A percentile compares a stretch with the other conserved stretches of the same genome.
Conservation (phyloP, 2,113 vertebrate genomes). For the Protobothrops mucrosquamatus region DNA sequence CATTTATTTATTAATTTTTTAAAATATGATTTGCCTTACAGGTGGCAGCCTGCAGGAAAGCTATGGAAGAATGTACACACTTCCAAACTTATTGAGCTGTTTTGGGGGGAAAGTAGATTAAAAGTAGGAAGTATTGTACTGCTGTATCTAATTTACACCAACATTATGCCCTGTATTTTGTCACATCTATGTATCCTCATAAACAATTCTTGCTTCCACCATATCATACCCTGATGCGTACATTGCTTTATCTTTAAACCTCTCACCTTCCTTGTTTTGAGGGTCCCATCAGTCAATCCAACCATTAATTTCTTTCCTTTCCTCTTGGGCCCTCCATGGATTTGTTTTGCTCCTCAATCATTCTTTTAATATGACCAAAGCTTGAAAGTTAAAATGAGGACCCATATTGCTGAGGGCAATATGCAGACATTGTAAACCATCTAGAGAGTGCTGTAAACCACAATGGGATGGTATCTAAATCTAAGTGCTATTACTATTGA, state of each 20-base stretch:
- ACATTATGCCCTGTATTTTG: too few relatives aligned
- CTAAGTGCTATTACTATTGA: neutral
- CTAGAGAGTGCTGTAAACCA: neutral
- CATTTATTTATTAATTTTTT: neutral
- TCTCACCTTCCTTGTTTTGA: too few relatives aligned
- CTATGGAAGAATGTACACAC: neutral
- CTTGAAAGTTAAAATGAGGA: neutral
- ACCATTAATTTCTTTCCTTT: too few relatives aligned
- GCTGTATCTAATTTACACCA: neutral
- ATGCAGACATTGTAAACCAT: neutral
- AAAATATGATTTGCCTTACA: neutral
- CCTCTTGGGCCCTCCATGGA: too few relatives aligned
- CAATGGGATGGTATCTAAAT: neutral
- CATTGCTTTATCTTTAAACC: too few relatives aligned
- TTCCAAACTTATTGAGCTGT: neutral
- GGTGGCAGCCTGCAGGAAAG: neutral
- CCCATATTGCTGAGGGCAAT: neutral
- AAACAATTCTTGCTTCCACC: too few relatives aligned
- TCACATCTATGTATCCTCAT: too few relatives aligned
- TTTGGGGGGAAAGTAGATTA: neutral
- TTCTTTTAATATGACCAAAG: too few relatives aligned
- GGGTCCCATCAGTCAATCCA: too few relatives aligned
- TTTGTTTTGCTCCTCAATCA: too few relatives aligned
- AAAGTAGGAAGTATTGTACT: neutral
- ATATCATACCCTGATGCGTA: too few relatives aligned